Percentiles rank a stretch among this genome's conserved stretches.
phyloP scores from a whole-genome alignment of 1,140 invertebrate species.

The Camponotus floridanus region DNA sequence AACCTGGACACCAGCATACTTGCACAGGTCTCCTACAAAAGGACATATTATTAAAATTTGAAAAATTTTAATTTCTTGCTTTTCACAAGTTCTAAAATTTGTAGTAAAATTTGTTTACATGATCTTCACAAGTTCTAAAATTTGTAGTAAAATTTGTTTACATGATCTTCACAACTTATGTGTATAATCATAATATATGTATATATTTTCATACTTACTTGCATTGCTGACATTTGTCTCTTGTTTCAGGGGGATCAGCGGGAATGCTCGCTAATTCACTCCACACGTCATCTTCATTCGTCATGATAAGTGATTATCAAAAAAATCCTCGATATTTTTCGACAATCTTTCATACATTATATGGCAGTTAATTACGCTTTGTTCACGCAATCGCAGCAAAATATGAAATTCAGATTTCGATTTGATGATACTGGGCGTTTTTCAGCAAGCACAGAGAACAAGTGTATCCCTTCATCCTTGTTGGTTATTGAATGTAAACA shows the following conservation, averaged over 20 bases:
- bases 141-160: constrained; percentile 27
- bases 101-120: constrained; percentile 18
- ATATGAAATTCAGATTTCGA: background rate
- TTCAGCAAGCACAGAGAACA: too few relatives aligned
- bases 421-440: background rate
- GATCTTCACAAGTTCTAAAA: background rate
- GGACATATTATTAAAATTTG: constrained; percentile 17
- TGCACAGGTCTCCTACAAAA: constrained; percentile 91
- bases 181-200: background rate
- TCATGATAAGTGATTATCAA: constrained; percentile 69
- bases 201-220: constrained; percentile 86
- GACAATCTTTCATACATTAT: background rate
- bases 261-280: constrained; percentile 90
- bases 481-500: too few relatives aligned
- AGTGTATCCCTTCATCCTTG: too few relatives aligned
- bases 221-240: constrained; percentile 90
- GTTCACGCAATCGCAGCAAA: too few relatives aligned
- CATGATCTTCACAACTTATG: background rate
- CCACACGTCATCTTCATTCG: constrained; percentile 87
- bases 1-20: constrained; percentile 95
- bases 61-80: background rate
- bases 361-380: background rate
- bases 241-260: constrained; percentile 91
- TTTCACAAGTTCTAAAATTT: background rate
- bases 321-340: background rate